phyloP scores from a whole-genome alignment of 2,113 vertebrate genomes.

The Anhinga rufa region DNA sequence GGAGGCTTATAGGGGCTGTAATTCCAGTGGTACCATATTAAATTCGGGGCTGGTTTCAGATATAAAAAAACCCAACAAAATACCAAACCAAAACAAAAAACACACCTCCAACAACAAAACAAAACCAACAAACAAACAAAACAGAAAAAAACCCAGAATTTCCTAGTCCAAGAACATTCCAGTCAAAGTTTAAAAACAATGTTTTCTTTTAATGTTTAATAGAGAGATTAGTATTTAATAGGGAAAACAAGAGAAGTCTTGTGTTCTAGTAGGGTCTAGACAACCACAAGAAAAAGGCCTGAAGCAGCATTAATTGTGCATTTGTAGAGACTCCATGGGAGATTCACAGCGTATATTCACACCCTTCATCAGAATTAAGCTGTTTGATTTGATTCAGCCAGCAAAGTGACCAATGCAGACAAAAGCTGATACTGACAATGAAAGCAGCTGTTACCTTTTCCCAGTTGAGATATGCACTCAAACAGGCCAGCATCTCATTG shows the following conservation, averaged over 20 bases:
- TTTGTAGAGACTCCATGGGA: not conserved
- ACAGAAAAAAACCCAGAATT: not conserved
- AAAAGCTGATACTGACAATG: not conserved
- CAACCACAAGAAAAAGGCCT: not conserved
- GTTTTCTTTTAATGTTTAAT: not conserved
- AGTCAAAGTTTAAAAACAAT: not conserved
- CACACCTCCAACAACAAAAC: not conserved
- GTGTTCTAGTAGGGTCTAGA: not conserved
- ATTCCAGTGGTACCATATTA: not conserved
- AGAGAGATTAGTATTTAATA: not conserved
- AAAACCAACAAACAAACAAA: not conserved
- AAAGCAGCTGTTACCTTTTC: conserved; percentile 78
- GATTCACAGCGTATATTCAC: not conserved
- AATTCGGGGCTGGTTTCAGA: not conserved
- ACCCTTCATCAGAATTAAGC: not conserved
- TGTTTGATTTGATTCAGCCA: not conserved
- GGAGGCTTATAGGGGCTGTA: not conserved
- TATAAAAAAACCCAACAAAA: not conserved
- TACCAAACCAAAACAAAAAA: not conserved
- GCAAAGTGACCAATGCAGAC: not conserved
- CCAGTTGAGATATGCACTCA: conserved; percentile 83
- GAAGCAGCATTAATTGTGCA: not conserved
- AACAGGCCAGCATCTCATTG: conserved; percentile 71
- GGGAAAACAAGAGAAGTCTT: not conserved
- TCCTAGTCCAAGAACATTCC: not conserved